Evolutionary conservation across 2,888 invertebrate species (phyloP), one percentile per base, ranked within the genome.

Genomic region (Imbricaverruca yamaguchii): DNA sequence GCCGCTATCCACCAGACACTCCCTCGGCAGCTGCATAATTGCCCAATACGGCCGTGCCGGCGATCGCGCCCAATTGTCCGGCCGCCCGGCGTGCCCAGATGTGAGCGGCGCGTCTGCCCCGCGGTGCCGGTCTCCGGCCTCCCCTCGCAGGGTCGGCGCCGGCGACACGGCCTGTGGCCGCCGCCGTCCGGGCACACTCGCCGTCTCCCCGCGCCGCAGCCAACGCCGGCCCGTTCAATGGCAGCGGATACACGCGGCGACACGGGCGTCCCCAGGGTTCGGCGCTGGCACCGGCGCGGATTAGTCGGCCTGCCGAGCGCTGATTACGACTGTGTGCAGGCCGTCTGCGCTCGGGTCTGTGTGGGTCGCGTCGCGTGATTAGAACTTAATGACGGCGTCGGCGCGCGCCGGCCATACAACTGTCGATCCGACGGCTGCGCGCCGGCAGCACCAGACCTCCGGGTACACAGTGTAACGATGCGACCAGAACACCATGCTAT

Each of bases 11-110:
- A 53, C 39, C 53, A 59, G 25, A 39, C 69, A 53, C 69, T 21
- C 67, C 25, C n/a, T 15, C 39, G 39, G 69, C 69, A 69, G 69
- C 69, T 69, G 69, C 69, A 53, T 69, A 69, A 69, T 69, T 69
- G 53, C 39, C 12, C 53, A 9, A 69, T 25, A 69, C 69, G 69
- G 53, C 53, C 53, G 69, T 69, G 25, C 69, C 69, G 39, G 39
- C 1, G n/a, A 69, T 69, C 53, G 69, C 53, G 15, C 69, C 69
- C 69, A 69, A 69, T 69, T 69, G 69, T 69, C 23, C 67, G 21
- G 25, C 23, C 25, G 67, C 0, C 12, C 67, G 67, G 59, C 59
- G 59, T 59, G 12, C 59, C 59, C 59, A 15, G 12, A 11, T 11
- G 12, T 59, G 59, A 11, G 59, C 15, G 12, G 59, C 12, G 15